phyloP scores from a whole-genome alignment of 37 sponge, comb jelly and placozoan species.

The Amphimedon queenslandica region DNA sequence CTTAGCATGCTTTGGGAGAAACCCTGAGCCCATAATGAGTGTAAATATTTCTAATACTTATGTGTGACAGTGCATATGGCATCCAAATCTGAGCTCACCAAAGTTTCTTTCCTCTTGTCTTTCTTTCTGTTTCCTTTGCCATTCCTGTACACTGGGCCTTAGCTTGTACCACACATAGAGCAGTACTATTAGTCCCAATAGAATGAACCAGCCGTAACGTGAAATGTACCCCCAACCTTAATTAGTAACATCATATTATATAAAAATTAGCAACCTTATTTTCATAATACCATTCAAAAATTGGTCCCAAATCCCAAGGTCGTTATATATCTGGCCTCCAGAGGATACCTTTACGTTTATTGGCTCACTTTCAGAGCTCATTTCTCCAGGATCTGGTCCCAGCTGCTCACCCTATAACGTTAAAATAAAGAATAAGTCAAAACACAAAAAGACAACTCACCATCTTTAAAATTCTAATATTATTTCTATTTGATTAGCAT shows the following conservation, averaged over 20 bases:
- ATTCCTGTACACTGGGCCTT: constrained; percentile 4
- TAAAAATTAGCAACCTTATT: neutral
- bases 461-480: no score
- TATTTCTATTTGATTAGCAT: no score
- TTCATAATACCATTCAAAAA: neutral
- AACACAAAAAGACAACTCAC: no score
- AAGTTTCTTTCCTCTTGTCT: constrained; percentile 42
- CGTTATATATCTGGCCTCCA: neutral
- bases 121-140: constrained; percentile 25
- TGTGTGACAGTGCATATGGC: neutral
- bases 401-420: no score
- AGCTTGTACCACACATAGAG: constrained; percentile 25
- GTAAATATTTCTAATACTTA: no score
- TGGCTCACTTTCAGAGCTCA: no score
- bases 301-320: neutral
- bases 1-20: no score
- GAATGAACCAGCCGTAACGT: constrained; percentile 44
- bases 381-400: no score
- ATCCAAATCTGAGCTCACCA: constrained; percentile 8
- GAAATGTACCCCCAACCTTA: constrained; percentile 8
- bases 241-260: neutral
- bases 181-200: constrained; percentile 15
- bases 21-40: no score
- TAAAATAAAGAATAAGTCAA: no score
- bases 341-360: neutral